A percentile compares a stretch with the other conserved stretches of the same genome.
phyloP scores from a whole-genome alignment of 2,888 invertebrate species.

The Tachina grossa region DNA sequence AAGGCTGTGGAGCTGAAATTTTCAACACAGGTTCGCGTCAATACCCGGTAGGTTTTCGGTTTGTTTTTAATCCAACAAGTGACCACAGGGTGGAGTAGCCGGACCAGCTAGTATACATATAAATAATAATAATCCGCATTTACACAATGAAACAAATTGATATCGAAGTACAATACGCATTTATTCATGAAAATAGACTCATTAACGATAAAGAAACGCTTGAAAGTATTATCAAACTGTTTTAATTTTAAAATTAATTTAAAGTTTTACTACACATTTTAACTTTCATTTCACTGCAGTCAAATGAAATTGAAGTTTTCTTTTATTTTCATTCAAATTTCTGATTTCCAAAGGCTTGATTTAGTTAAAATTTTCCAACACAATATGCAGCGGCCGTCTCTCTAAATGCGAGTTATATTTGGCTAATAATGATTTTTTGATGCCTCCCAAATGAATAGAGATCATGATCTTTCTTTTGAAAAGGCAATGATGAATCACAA shows the following conservation, averaged over 20 bases:
- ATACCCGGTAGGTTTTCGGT: too few species aligned
- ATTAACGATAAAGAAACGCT: background rate
- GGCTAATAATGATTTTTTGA: slow-evolving; percentile 60
- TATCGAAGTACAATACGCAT: too few species aligned
- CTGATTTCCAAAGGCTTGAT: background rate
- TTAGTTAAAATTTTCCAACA: slow-evolving; percentile 4
- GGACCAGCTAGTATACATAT: too few species aligned
- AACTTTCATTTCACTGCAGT: background rate
- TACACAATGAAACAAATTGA: too few species aligned
- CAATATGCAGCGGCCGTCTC: background rate
- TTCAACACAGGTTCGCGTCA: too few species aligned
- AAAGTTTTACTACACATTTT: background rate
- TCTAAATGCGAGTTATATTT: background rate
- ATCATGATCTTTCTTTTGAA: slow-evolving; percentile 60
- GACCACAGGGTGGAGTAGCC: too few species aligned
- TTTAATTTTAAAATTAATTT: background rate
- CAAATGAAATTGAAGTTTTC: background rate
- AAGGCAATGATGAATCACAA: slow-evolving; percentile 58
- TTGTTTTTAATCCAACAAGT: too few species aligned
- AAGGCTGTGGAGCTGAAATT: too few species aligned
- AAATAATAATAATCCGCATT: too few species aligned
- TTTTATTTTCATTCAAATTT: slow-evolving; percentile 1
- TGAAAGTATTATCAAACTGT: background rate
- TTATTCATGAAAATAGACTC: too few species aligned
- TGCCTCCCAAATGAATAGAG: slow-evolving; percentile 52